Evolutionary conservation across 2,113 vertebrate genomes (phyloP), one percentile per base, ranked within the genome.

Genomic region (Neolamprologus sp.): DNA sequence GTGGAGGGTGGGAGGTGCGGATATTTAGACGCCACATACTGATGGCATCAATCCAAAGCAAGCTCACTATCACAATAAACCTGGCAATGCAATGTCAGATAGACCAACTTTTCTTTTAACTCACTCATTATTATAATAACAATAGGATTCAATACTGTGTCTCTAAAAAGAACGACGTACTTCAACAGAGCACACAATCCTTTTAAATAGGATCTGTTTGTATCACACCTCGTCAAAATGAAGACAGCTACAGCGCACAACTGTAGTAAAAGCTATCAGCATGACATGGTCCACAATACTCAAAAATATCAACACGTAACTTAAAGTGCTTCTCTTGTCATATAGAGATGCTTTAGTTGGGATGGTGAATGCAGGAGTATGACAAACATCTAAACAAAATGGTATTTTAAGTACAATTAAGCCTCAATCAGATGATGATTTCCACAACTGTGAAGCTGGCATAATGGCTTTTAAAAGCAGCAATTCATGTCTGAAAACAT

Each of bases 21-120:
- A 60, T 82, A 82, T 42, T 57, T 87, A 57, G 80, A 82, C 68
- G 42, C 79, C 65, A 57, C 63, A 17, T 30, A 54, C 51, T 23
- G 85, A 53, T 90, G 89, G 87, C 82, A 89, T 47, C 19, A n/a
- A 42, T 81, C 89, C 91, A 90, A 91, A 45, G 84, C 75, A 57
- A 87, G 88, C 4, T 68, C 78, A 71, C 81, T 85, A 58, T 88
- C 87, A 42, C 73, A 51, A 79, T 68, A 54, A 21, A 21, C 23
- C 30, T 73, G 78, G n/a, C 54, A 78, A 68, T 19, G 7, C 7
- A 11, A 14, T 49, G 11, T 60, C 60, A 53, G 30, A 26, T 28
- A 33, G 9, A 78, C 26, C 73, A 47, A 26, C 71, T 75, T 63
- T 63, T 63, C 58, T 63, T 63, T 75, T 19, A 47, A 75, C 23